A percentile compares a stretch with the other conserved stretches of the same genome.
Conservation (phyloP, 2,797 vertebrate species). For the Syngnathus rostellatus region DNA sequence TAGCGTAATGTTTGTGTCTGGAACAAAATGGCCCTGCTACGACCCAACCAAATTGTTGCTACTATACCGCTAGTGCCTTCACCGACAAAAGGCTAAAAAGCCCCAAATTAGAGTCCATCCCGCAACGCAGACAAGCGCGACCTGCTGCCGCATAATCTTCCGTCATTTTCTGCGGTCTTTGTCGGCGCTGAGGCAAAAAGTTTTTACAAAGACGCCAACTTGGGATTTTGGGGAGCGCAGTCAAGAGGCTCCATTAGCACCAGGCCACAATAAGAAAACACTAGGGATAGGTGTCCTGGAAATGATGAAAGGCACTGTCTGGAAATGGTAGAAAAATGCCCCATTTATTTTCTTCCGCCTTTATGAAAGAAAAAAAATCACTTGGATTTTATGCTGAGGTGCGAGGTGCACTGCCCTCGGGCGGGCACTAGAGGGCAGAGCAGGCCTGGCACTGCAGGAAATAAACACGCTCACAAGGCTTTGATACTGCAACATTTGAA, state of each 20-base stretch:
- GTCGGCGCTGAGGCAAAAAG: conserved; percentile 14
- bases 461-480: neutral
- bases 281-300: conserved; percentile 45
- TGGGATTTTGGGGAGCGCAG: conserved; percentile 50
- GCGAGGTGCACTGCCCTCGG: conserved; percentile 30
- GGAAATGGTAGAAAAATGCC: conserved; percentile 70
- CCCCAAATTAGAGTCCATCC: conserved; percentile 6
- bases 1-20: neutral
- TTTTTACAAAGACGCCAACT: conserved; percentile 39
- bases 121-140: neutral
- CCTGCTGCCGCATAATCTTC: neutral
- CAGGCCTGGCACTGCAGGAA: conserved; percentile 27
- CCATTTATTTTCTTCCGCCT: conserved; percentile 67
- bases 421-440: conserved; percentile 69
- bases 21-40: conserved; percentile 2
- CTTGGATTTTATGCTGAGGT: conserved; percentile 43
- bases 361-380: conserved; percentile 26
- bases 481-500: neutral
- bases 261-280: conserved; percentile 60
- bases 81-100: conserved; percentile 3
- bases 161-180: conserved; percentile 4
- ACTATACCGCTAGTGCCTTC: neutral
- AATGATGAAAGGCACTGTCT: conserved; percentile 71
- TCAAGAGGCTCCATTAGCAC: conserved; percentile 64
- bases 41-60: neutral